These are phyloP conservation scores for Marcusenius ussheri DNA, from an alignment of 2,113 vertebrate genomes.

Conservation along the genomic window DNA sequence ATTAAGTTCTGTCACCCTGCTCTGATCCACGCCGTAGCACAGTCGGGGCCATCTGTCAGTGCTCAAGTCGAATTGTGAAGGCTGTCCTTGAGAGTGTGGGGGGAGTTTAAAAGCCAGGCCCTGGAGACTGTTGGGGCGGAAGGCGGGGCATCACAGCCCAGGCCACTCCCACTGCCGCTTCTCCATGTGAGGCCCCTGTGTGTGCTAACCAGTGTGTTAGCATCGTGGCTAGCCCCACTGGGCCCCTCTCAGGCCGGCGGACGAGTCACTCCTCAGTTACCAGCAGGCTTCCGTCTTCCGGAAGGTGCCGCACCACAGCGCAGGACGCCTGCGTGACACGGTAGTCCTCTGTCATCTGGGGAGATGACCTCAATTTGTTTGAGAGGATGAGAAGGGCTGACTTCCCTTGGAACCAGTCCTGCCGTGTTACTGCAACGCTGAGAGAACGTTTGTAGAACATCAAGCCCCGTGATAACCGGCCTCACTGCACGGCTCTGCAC, in stretches of 20 bases:
- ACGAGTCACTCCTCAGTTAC: background rate
- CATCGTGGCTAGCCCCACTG: background rate
- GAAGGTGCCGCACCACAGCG: background rate
- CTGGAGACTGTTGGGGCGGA: conserved; percentile 37
- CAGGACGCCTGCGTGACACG: background rate
- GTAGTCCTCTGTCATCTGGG: background rate
- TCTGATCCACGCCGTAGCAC: conserved; percentile 76
- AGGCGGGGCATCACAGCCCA: conserved; percentile 53
- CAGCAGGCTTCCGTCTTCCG: background rate
- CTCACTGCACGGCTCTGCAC: background rate
- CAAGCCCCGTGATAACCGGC: background rate
- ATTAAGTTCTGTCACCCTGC: conserved; percentile 71
- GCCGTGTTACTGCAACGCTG: background rate
- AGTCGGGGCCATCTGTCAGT: conserved; percentile 70
- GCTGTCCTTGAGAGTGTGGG: conserved; percentile 65
- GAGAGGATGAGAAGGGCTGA: background rate
- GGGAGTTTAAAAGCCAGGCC: conserved; percentile 43
- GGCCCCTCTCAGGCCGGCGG: background rate
- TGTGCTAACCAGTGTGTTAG: conserved; percentile 37
- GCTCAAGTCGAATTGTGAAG: conserved; percentile 57
- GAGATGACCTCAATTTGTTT: background rate
- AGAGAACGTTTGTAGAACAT: background rate
- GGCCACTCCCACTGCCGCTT: conserved; percentile 38
- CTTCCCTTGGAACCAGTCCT: background rate
- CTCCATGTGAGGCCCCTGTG: background rate